Percentiles rank a stretch among this genome's conserved stretches.
These are phyloP conservation scores for Diaphora mendica DNA, from an alignment of 2,888 invertebrate species.

Conservation along the genomic window DNA sequence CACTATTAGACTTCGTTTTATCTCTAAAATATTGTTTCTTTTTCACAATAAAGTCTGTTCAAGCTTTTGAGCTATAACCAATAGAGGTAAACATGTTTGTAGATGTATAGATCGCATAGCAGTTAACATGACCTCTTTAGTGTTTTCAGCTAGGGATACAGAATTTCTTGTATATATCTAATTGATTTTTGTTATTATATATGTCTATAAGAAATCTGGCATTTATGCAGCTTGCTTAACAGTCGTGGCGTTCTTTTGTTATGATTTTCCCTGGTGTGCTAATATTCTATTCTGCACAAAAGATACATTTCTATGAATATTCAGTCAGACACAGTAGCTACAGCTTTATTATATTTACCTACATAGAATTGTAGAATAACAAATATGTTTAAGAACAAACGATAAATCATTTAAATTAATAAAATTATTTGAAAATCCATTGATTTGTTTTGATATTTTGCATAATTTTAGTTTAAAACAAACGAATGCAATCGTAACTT, in stretches of 20 bases:
- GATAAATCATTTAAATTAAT: no score
- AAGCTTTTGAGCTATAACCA: constrained; percentile 6
- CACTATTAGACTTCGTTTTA: constrained; percentile 55
- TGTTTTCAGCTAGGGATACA: background rate
- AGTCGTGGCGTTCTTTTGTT: no score
- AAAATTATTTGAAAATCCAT: no score
- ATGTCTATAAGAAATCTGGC: background rate
- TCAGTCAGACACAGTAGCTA: no score
- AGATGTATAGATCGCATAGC: background rate
- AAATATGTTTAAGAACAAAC: no score
- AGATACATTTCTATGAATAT: no score
- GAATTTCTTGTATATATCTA: background rate
- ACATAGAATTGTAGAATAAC: no score
- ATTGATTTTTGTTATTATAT: no score
- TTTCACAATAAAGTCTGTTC: constrained; percentile 27
- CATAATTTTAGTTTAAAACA: no score
- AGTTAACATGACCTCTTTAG: background rate
- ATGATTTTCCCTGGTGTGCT: background rate
- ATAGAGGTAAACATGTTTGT: background rate
- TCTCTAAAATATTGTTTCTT: constrained; percentile 43
- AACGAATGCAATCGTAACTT: no score
- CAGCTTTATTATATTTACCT: background rate
- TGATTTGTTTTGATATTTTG: no score
- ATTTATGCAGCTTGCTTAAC: background rate
- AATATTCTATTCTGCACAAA: no score